Base-by-base conservation (phyloP, 1,140 invertebrate genomes). In the Trachymyrmex cornetzi region DNA sequence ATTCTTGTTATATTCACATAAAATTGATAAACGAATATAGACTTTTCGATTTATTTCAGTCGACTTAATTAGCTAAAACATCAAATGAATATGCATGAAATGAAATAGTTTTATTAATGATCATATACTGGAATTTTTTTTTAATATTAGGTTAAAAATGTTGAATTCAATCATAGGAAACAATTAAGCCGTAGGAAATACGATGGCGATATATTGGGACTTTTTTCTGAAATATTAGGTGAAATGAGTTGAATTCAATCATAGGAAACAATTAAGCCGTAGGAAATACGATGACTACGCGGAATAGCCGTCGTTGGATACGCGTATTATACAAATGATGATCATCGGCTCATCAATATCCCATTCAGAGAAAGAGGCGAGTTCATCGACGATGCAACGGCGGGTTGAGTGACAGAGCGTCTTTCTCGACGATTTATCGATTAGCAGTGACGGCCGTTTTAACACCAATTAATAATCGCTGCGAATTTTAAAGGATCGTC, bases 331-430 rank as follows among this genome's bases (percentile, higher is more conserved):
- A 66, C 22, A 24, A 53, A 38, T 80, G 64, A 69, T 55, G 48
- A 81, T 81, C 61, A 80, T 80, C 77, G 48, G 55, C 84, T 86
- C 84, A 86, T 86, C 77, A 86, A 86, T 86, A 86, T 80, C 50
- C 63, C 63, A 80, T 86, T 86, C 84, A 86, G 63, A 66, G 63
- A 80, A 86, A 86, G 82, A 85, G 82, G 82, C 82, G 61, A 79
- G 74, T 64, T 85, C 74, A 79, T 85, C 59, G 74, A 50, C 38
- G 66, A 69, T 22, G 84, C 48, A 66, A 86, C 75, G 61, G 53
- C 84, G 75, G n/a, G 19, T 11, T 34, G 59, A 66, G 53, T 86
- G 84, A 86, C 77, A 66, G 75, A 16, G 84, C 84, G 53, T 50
- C 38, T 86, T 80, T 61, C 34, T 80, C 75, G 63, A 86, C 74